A percentile compares a stretch with the other conserved stretches of the same genome.
phyloP scores from a whole-genome alignment of 2,888 invertebrate genomes.

The Polietes domitor region DNA sequence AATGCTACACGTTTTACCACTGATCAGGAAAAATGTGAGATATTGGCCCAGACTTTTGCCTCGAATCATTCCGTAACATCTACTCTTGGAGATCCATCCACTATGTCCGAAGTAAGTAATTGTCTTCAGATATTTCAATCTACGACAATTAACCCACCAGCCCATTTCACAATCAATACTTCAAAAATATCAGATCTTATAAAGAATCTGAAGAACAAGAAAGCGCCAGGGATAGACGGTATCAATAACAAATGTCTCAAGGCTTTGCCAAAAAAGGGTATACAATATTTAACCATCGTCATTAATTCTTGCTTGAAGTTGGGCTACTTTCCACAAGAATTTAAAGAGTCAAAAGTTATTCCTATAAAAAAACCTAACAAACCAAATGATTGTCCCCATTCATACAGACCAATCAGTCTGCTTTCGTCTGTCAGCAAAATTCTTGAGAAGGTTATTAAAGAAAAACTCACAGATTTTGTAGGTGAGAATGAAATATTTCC shows the following conservation, averaged over 20 bases:
- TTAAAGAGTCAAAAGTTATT: slow-evolving; percentile 34
- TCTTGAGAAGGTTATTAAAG: slow-evolving; percentile 57
- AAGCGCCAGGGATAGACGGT: not conserved
- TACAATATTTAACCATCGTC: not conserved
- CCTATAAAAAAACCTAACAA: slow-evolving; percentile 43
- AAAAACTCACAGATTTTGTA: slow-evolving; percentile 44
- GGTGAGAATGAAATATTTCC: slow-evolving; percentile 48
- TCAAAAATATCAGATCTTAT: not conserved
- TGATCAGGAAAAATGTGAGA: slow-evolving; percentile 28
- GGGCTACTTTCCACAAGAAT: slow-evolving; percentile 24
- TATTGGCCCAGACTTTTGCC: slow-evolving; percentile 34
- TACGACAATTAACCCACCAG: too few relatives aligned
- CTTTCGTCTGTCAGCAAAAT: slow-evolving; percentile 52
- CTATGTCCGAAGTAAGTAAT: too few relatives aligned
- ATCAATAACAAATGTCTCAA: slow-evolving; percentile 18
- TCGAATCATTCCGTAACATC: slow-evolving; percentile 21
- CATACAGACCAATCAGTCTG: slow-evolving; percentile 29
- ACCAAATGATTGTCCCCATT: not conserved
- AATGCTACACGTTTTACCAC: not conserved
- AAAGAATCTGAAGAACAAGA: not conserved
- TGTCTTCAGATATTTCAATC: too few relatives aligned
- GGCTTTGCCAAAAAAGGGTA: slow-evolving; percentile 18
- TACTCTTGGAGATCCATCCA: too few relatives aligned
- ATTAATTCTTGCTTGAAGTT: slow-evolving; percentile 26
- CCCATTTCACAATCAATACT: too few relatives aligned